Evolutionary conservation across 2,113 vertebrate species (phyloP), one percentile per base, ranked within the genome.

Genomic region (Antechinus stuartii): DNA sequence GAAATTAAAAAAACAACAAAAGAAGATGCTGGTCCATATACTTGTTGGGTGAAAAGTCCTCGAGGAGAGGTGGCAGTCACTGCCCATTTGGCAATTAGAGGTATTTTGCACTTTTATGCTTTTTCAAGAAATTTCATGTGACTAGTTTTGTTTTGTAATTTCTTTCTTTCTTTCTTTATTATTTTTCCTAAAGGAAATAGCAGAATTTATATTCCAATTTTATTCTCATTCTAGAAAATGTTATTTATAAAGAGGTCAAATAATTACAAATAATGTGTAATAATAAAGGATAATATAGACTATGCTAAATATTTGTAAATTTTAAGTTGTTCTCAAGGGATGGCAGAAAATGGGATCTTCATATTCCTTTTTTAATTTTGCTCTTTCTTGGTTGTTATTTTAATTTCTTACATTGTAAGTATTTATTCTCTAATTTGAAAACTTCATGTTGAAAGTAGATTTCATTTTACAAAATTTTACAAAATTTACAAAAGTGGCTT

Each of bases 11-110:
- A 90, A 0, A 96, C 98, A 0, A 98, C 94, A 1, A 99, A 98
- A 92, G 98, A 99, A 0, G 99, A 99, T 92, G 97, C 98, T 0
- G 99, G 99, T 0, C 98, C 99, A 0, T 99, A 99, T 19, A 99
- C 98, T 0, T 99, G 99, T 96, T 98, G 99, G 97, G 99, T 99
- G 68, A 98, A 98, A 95, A 99, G 99, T 94, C 98, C 98, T 0
- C 98, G 99, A 92, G 99, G 99, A 12, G 98, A 98, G 56, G 98
- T 99, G 0, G 99, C 99, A n/a, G 97, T 99, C 68, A 98, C 98
- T 5, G 99, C 99, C 30, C 98, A 97, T 76, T 98, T 99, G 94
- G 98, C 99, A 92, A 98, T 99, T 91, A 99, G 99, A 99, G 99
- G 99, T 99, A 98, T 95, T 55, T 53, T 56, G 16, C 8, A 0